A percentile compares a stretch with the other conserved stretches of the same genome.
phyloP scores from a whole-genome alignment of 2,113 vertebrate genomes.

The Corythoichthys intestinalis region DNA sequence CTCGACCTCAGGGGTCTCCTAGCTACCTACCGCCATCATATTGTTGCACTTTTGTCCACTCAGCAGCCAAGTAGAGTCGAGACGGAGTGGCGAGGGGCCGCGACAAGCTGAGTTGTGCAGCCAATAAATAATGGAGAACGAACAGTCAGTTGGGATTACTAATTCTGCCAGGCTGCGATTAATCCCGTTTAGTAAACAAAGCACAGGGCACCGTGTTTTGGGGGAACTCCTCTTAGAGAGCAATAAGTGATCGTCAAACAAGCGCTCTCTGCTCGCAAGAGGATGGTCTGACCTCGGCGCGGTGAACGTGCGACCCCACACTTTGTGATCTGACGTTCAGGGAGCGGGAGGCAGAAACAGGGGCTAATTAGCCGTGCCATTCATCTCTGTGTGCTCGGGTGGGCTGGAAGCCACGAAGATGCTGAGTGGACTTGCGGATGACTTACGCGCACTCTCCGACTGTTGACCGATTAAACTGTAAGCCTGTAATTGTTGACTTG shows the following conservation, averaged over 20 bases:
- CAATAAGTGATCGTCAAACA: slow-evolving; percentile 76
- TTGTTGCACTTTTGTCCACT: slow-evolving; percentile 56
- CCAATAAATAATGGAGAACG: slow-evolving; percentile 66
- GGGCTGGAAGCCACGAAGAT: slow-evolving; percentile 37
- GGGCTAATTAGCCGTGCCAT: slow-evolving; percentile 59
- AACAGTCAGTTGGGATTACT: slow-evolving; percentile 76
- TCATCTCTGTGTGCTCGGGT: slow-evolving; percentile 48
- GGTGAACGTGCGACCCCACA: slow-evolving; percentile 42
- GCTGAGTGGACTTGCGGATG: background rate
- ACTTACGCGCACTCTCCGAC: background rate
- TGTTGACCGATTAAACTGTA: slow-evolving; percentile 5
- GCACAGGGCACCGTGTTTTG: slow-evolving; percentile 76
- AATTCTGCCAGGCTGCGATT: slow-evolving; percentile 69
- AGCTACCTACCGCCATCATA: background rate
- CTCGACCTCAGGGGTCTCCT: background rate
- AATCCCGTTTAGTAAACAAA: slow-evolving; percentile 77
- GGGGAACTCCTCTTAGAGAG: slow-evolving; percentile 76
- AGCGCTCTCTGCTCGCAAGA: slow-evolving; percentile 67
- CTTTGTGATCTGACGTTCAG: slow-evolving; percentile 58
- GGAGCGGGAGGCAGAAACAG: slow-evolving; percentile 53
- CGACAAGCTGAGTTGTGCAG: slow-evolving; percentile 21
- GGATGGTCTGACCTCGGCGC: slow-evolving; percentile 53
- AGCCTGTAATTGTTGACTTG: slow-evolving; percentile 9
- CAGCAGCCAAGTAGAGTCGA: slow-evolving; percentile 8
- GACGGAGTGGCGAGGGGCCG: slow-evolving; percentile 8